phyloP scores from a whole-genome alignment of 2,888 invertebrate species.

The Cryptosula pallasiana region DNA sequence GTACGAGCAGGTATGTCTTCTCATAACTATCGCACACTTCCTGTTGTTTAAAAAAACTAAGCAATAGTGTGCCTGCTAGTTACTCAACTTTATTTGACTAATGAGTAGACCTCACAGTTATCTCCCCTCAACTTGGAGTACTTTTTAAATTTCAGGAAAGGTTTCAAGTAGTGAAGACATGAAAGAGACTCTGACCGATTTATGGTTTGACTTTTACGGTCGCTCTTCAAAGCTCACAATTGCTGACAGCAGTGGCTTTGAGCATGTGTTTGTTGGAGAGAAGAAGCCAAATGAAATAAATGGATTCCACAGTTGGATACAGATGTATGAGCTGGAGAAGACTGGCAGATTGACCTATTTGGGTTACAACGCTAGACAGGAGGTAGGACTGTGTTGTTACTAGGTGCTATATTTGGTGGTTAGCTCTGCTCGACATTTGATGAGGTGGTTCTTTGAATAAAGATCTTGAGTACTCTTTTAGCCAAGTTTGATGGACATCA shows the following conservation, averaged over 20 bases:
- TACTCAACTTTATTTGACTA: too few species aligned
- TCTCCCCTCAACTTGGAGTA: too few species aligned
- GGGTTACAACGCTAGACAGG: not conserved
- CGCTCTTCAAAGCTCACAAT: slow-evolving; percentile 63
- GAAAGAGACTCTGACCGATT: slow-evolving; percentile 44
- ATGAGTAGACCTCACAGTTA: too few species aligned
- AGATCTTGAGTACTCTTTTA: not conserved
- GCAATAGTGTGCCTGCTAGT: too few species aligned
- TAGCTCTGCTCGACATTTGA: too few species aligned
- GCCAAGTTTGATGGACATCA: slow-evolving; percentile 3
- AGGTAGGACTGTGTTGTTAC: too few species aligned
- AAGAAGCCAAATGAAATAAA: slow-evolving; percentile 64
- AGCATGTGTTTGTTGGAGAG: slow-evolving; percentile 86
- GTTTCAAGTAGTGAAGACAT: slow-evolving; percentile 32
- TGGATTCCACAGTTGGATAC: slow-evolving; percentile 88
- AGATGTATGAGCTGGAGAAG: slow-evolving; percentile 71
- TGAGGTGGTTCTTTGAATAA: too few species aligned
- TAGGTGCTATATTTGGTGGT: too few species aligned
- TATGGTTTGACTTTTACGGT: slow-evolving; percentile 65
- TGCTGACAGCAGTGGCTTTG: slow-evolving; percentile 82
- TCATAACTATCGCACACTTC: too few species aligned
- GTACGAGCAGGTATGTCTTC: slow-evolving; percentile 56
- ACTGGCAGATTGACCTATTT: slow-evolving; percentile 28
- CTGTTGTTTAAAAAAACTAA: too few species aligned
- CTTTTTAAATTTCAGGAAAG: slow-evolving; percentile 19